Percentiles rank a stretch among this genome's conserved stretches.
Evolutionary conservation across 1,140 invertebrate genomes (phyloP).

Genomic region (Polyergus mexicanus): DNA sequence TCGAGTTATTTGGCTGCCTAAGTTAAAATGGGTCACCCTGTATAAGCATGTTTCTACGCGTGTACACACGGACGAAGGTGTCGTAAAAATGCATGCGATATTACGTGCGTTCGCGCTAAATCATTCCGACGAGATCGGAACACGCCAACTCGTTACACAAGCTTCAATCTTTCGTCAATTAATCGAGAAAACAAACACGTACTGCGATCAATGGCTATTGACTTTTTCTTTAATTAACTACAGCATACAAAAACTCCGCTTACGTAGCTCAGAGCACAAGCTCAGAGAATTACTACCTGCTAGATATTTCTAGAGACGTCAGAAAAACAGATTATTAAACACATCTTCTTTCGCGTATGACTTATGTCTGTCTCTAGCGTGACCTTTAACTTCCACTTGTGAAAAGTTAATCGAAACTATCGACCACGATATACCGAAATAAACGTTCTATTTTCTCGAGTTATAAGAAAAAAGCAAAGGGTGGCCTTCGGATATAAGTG

Average conservation of each 20-base stretch:
- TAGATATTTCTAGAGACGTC: background rate
- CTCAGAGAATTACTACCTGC: background rate
- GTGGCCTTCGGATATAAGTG: conserved; percentile 9
- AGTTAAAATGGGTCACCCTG: too few species aligned
- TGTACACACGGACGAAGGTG: background rate
- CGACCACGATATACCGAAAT: background rate
- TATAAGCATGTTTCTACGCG: background rate
- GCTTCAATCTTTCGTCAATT: conserved; percentile 50
- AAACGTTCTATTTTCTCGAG: background rate
- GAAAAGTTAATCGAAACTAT: conserved; percentile 4
- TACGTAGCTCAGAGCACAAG: background rate
- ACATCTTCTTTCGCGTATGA: background rate
- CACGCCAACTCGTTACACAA: background rate
- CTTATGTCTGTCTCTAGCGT: background rate
- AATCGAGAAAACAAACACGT: conserved; percentile 43
- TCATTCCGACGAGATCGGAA: background rate
- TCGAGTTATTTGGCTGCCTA: too few species aligned
- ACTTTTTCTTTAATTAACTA: conserved; percentile 45
- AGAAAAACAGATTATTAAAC: conserved; percentile 13
- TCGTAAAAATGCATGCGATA: conserved; percentile 14
- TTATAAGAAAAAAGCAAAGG: background rate
- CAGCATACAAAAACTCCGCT: background rate
- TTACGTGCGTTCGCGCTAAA: background rate
- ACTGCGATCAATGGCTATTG: background rate
- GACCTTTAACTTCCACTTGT: background rate